Conservation (phyloP, 2,888 invertebrate species). For the Dolichomitus sp. region DNA sequence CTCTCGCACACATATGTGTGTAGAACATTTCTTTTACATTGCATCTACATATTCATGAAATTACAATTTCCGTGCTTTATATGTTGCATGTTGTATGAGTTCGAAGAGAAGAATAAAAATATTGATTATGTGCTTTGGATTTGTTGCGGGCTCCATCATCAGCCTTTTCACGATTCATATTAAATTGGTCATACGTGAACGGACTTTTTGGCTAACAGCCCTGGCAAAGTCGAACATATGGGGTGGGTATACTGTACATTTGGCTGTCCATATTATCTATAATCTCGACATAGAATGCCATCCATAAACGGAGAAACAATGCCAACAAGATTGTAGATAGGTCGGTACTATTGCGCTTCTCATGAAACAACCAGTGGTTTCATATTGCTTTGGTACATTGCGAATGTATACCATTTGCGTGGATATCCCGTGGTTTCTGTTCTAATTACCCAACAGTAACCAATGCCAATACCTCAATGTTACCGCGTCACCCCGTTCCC, state of each 20-base stretch:
- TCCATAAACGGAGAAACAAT: conserved; percentile 27
- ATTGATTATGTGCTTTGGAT: neutral
- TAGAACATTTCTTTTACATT: too few relatives aligned
- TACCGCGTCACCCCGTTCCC: conserved; percentile 32
- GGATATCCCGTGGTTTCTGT: conserved; percentile 26
- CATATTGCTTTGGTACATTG: conserved; percentile 24
- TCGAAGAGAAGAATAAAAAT: neutral
- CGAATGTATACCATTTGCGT: conserved; percentile 45
- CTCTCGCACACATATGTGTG: too few relatives aligned
- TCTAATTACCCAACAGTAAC: conserved; percentile 52
- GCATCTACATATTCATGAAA: neutral
- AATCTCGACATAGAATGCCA: conserved; percentile 1
- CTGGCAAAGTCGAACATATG: neutral
- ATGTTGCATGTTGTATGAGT: neutral
- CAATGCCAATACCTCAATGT: conserved; percentile 56
- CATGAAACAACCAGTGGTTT: conserved; percentile 17
- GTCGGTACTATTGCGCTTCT: conserved; percentile 20
- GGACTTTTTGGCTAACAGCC: neutral
- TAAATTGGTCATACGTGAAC: neutral
- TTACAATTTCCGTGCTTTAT: neutral
- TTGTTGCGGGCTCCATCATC: too few relatives aligned
- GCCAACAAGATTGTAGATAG: conserved; percentile 1
- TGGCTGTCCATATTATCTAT: conserved; percentile 8
- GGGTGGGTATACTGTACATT: neutral
- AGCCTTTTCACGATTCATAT: neutral